phyloP scores from a whole-genome alignment of 2,113 vertebrate species.

The Petromus typicus region DNA sequence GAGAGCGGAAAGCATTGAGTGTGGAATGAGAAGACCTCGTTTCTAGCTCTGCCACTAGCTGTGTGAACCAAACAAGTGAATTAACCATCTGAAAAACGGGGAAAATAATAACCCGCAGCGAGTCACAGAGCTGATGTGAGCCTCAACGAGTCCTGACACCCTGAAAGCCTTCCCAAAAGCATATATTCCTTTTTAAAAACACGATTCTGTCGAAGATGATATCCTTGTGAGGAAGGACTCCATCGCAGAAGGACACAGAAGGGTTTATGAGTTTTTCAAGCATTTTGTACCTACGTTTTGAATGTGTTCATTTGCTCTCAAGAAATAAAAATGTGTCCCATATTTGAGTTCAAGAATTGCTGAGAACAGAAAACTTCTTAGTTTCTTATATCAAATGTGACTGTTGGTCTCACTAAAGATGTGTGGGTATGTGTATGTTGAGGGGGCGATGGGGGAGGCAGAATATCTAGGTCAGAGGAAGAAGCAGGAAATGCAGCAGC shows the following conservation, averaged over 20 bases:
- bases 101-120: neutral
- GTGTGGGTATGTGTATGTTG: neutral
- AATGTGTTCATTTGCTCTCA: slow-evolving; percentile 53
- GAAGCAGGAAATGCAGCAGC: neutral
- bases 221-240: slow-evolving; percentile 63
- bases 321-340: slow-evolving; percentile 62
- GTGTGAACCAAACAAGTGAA: neutral
- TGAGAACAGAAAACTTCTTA: slow-evolving; percentile 68
- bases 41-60: neutral
- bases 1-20: neutral
- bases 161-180: neutral
- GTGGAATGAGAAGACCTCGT: slow-evolving; percentile 1
- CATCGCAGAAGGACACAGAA: slow-evolving; percentile 47
- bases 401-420: slow-evolving; percentile 39
- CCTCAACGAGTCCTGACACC: neutral
- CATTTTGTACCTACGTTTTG: slow-evolving; percentile 61
- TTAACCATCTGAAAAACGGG: neutral
- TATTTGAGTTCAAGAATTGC: slow-evolving; percentile 70
- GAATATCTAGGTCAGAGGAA: slow-evolving; percentile 76
- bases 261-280: slow-evolving; percentile 63
- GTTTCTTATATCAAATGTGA: slow-evolving; percentile 64
- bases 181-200: neutral
- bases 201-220: neutral
- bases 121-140: neutral
- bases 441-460: neutral